Evolutionary conservation across 1,140 invertebrate species (phyloP).

Genomic region (Caerostris darwini): DNA sequence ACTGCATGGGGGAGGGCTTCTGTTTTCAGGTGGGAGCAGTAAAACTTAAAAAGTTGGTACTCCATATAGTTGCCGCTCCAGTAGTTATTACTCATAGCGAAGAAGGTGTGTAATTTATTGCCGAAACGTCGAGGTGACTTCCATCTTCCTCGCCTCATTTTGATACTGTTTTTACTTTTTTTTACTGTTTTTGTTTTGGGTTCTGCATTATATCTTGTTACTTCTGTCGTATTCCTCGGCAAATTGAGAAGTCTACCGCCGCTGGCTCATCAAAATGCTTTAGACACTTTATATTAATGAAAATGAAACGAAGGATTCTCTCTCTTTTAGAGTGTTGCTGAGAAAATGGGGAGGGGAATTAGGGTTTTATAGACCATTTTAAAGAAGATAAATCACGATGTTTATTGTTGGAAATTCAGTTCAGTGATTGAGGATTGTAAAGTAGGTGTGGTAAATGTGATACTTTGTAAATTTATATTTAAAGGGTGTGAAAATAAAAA

Average conservation of each 20-base stretch:
- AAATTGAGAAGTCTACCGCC: conserved; percentile 49
- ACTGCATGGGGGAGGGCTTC: background rate
- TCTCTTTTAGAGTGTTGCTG: background rate
- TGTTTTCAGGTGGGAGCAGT: conserved; percentile 74
- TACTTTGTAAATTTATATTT: background rate
- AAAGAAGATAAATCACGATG: conserved; percentile 52
- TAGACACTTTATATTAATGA: conserved; percentile 67
- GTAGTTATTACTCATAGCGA: conserved; percentile 62
- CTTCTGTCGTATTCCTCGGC: conserved; percentile 60
- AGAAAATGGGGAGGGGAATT: conserved; percentile 22
- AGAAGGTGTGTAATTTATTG: conserved; percentile 70
- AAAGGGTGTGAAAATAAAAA: background rate
- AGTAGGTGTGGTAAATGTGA: background rate
- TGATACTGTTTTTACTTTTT: background rate
- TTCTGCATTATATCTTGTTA: conserved; percentile 62
- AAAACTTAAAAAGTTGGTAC: conserved; percentile 74
- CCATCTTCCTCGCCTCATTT: background rate
- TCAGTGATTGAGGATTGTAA: background rate
- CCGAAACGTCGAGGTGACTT: conserved; percentile 11
- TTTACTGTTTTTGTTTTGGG: conserved; percentile 16
- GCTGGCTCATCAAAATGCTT: conserved; percentile 45
- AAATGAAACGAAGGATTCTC: conserved; percentile 31
- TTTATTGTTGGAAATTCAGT: conserved; percentile 9
- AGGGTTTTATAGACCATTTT: conserved; percentile 49
- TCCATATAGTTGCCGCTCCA: conserved; percentile 57